Evolutionary conservation across 2,797 vertebrate species (phyloP).

Genomic region (Molothrus aeneus): DNA sequence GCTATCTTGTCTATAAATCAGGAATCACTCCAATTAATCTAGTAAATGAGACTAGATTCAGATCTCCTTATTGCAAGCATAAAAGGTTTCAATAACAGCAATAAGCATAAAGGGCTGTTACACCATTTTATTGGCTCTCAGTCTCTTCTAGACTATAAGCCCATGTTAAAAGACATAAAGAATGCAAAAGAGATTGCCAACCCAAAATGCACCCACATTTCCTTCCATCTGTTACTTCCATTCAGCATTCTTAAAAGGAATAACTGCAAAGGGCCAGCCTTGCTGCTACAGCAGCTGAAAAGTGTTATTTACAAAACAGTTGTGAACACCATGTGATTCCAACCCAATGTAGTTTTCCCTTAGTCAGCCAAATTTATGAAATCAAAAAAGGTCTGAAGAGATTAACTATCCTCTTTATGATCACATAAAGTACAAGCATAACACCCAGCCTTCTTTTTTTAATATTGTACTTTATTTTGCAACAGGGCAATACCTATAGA

Average conservation of each 20-base stretch:
- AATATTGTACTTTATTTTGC: background rate
- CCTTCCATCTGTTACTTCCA: background rate
- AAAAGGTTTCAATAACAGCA: background rate
- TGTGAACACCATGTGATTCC: background rate
- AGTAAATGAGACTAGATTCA: background rate
- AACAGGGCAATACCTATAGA: background rate
- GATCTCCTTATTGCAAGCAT: background rate
- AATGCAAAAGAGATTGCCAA: background rate
- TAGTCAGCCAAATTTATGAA: background rate
- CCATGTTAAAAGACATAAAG: background rate
- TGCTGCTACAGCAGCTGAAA: background rate
- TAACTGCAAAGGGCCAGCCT: background rate
- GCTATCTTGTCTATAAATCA: background rate
- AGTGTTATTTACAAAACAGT: background rate
- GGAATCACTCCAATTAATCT: background rate
- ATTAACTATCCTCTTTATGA: background rate
- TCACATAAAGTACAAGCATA: background rate
- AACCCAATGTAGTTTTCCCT: background rate
- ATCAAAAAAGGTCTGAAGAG: background rate
- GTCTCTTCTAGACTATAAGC: background rate
- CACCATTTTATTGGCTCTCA: background rate
- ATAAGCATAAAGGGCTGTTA: background rate
- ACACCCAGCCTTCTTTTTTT: background rate
- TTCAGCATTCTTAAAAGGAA: background rate
- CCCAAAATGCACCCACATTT: background rate